Percentiles rank a stretch among this genome's conserved stretches.
phyloP scores from a whole-genome alignment of 2,113 vertebrate species.

The Poecilia latipinna region DNA sequence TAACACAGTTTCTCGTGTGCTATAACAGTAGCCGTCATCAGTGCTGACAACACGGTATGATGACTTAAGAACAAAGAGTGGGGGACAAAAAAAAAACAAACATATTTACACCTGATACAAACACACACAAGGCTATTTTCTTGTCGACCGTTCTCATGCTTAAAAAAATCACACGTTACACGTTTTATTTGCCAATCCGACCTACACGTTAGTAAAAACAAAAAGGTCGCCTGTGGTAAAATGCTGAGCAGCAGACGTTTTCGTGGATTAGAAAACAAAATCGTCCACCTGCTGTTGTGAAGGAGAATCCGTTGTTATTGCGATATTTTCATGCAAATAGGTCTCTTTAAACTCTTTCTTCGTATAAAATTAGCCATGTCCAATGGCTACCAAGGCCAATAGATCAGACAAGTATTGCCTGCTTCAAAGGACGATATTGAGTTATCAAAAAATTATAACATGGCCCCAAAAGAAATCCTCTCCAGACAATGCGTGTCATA shows the following conservation, averaged over 20 bases:
- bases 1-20: neutral
- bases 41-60: neutral
- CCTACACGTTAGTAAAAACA: neutral
- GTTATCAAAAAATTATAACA: neutral
- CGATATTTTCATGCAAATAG: slow-evolving; percentile 35
- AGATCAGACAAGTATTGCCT: neutral
- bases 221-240: neutral
- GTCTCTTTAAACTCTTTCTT: slow-evolving; percentile 10
- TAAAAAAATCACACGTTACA: slow-evolving; percentile 4
- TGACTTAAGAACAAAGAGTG: neutral
- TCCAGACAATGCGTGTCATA: neutral
- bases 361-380: slow-evolving; percentile 39
- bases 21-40: slow-evolving; percentile 11
- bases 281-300: slow-evolving; percentile 7
- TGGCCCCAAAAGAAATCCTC: neutral
- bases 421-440: neutral
- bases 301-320: slow-evolving; percentile 44
- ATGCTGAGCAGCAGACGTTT: slow-evolving; percentile 19
- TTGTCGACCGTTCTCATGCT: neutral
- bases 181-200: neutral
- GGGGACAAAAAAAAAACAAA: neutral
- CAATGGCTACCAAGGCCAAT: slow-evolving; percentile 27
- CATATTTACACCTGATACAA: slow-evolving; percentile 26
- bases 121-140: neutral
- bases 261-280: slow-evolving; percentile 17